Conservation (phyloP, 2,888 invertebrate genomes). For the Xanthia icteritia region DNA sequence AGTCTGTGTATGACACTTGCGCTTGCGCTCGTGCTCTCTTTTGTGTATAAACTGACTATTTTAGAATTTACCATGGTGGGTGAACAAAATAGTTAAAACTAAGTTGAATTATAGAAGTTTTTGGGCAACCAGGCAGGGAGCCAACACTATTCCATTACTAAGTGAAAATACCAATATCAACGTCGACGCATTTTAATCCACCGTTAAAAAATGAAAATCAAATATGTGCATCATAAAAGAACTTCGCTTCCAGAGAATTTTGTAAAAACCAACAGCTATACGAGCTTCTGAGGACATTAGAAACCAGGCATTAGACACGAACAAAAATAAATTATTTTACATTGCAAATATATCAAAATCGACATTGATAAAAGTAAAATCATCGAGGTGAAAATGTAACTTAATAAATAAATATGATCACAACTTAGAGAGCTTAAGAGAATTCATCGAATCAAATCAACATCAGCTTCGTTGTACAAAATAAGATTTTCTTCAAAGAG, state of each 20-base stretch:
- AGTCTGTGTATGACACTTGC: background rate
- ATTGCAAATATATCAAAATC: conserved; percentile 22
- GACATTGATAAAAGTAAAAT: conserved; percentile 54
- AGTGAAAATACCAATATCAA: conserved; percentile 16
- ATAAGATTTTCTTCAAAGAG: conserved; percentile 10
- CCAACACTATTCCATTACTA: conserved; percentile 31
- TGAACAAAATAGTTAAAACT: background rate
- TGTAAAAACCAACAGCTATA: background rate
- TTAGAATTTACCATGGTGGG: conserved; percentile 41
- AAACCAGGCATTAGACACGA: no score
- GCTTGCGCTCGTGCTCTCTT: no score
- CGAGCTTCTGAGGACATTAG: background rate
- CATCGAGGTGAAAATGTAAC: conserved; percentile 25
- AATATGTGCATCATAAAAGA: background rate
- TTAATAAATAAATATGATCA: conserved; percentile 70
- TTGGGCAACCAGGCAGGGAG: conserved; percentile 13
- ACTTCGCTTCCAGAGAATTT: background rate
- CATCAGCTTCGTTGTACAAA: conserved; percentile 67
- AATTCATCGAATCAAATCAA: conserved; percentile 41
- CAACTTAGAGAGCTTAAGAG: conserved; percentile 75
- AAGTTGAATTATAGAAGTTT: conserved; percentile 23
- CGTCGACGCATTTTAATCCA: conserved; percentile 10
- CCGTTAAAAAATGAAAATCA: background rate
- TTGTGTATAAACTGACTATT: conserved; percentile 11
- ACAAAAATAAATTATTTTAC: background rate